Evolutionary conservation across 1,140 invertebrate genomes (phyloP), one percentile per base, ranked within the genome.

Genomic region (Pentalonia nigronervosa): DNA sequence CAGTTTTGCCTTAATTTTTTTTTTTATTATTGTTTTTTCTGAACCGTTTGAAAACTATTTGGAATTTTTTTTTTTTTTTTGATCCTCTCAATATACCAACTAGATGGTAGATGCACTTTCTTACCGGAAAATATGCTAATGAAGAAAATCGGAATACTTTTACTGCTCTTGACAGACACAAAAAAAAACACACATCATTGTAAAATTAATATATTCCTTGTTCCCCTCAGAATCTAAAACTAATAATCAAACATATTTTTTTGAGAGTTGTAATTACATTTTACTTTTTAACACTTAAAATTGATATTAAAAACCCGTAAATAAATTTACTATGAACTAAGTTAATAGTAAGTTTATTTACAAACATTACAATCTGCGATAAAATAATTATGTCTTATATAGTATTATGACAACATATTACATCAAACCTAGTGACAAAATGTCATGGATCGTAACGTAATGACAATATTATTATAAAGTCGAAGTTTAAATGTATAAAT

Each of bases 361-460:
- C 34, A 7, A 20, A 87, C 25, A 89, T 56, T 56, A 56, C n/a
- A 41, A 56, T 9, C 56, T 36, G 21, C n/a, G 36, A 89, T 56
- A 89, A 30, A 36, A 30, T 21, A 25, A 36, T n/a, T 41, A 56
- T 25, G 25, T 56, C 21, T 89, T 41, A 14, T 25, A 53, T 89
- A 36, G 23, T 89, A 36, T 89, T 25, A 89, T 23, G 48, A 36
- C 14, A 23, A 30, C 36, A n/a, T 89, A 53, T 89, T 36, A 89
- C 53, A 50, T 88, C 7, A 56, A 41, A 56, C 8, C 21, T 8
- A 56, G 34, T 53, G 21, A n/a, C 21, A 50, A 91, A 92, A 92
- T 92, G 91, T 92, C 91, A 92, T 92, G 67, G 45, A 83, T 92
- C 47, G 47, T 53, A 47, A 81, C 34, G 34, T 89, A 56, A 89